Base-by-base conservation (phyloP, 1,140 invertebrate species). In the Ips typographus region DNA sequence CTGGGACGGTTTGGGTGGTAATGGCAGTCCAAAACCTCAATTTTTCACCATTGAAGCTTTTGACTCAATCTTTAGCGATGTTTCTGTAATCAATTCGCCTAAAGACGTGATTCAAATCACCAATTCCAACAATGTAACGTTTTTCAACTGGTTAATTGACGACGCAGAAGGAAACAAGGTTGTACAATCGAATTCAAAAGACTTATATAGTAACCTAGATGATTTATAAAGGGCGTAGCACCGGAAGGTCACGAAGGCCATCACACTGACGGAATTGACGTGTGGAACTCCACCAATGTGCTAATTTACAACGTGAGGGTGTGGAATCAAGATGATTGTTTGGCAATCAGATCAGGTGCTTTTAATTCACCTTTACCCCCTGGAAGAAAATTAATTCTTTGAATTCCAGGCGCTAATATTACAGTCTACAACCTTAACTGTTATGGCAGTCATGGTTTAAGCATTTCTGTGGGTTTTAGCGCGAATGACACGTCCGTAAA, bases 241-340 rank as follows among this genome's bases (percentile, higher is more conserved):
- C 52, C 52, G 0, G 64, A 1, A 3, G 64, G 64, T 1, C 64
- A 65, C 36, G 64, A 65, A 65, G 64, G 52, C 2, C 40, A 57
- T 40, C 2, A 65, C 22, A 65, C 64, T 6, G 64, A 65, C 40
- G 64, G 64, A 2, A 56, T 65, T 40, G 64, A 57, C 40, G 53
- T 65, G 5, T 57, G 64, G 52, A 57, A 65, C 39, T 65, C 63
- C 4, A 65, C 51, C 51, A 43, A 65, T 56, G 40, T 65, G 6
- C 22, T 65, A n/a, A 65, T 65, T 1, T 4, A 37, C 40, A 36
- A 65, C 57, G 40, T 40, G 4, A 37, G 22, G 8, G 52, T 65
- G 1, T 65, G 22, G 44, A 65, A 65, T 43, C 64, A 65, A 58
- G 64, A 65, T n/a, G 64, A 65, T 40, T 65, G 64, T 57, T 42